A percentile compares a stretch with the other conserved stretches of the same genome.
Evolutionary conservation across 2,797 vertebrate genomes (phyloP).

Genomic region (Buphagus erythrorhynchus): DNA sequence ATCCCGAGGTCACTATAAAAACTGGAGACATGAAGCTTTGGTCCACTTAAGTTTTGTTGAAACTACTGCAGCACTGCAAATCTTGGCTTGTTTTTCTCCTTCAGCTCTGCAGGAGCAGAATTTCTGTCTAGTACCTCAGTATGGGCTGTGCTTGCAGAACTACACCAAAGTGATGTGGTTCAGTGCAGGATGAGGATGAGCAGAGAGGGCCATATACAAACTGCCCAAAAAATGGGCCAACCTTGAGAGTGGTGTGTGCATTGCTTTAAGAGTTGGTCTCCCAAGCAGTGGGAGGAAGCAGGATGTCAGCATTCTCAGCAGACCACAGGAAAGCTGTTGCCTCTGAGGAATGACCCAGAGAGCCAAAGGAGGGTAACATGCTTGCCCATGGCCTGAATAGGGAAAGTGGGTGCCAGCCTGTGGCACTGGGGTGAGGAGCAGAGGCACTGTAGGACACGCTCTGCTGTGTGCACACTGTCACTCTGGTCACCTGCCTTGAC

Average conservation of each 20-base stretch:
- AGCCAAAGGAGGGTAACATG: accelerated
- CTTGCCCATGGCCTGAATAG: neutral
- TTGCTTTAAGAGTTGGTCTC: accelerated
- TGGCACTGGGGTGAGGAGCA: neutral
- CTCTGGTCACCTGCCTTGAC: neutral
- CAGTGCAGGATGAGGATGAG: neutral
- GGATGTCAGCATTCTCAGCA: neutral
- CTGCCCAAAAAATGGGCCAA: neutral
- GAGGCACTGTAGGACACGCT: neutral
- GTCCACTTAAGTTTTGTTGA: neutral
- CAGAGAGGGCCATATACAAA: neutral
- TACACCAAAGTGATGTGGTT: neutral
- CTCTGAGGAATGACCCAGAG: neutral
- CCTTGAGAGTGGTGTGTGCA: accelerated
- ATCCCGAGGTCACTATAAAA: neutral
- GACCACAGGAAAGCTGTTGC: neutral
- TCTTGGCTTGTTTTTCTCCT: neutral
- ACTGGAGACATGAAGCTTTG: neutral
- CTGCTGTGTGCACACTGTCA: neutral
- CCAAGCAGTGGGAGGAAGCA: neutral
- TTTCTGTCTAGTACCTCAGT: neutral
- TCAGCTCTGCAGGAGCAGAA: neutral
- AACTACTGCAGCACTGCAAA: neutral
- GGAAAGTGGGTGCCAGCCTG: neutral
- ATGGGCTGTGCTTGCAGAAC: neutral